Percentiles rank a stretch among this genome's conserved stretches.
Conservation (phyloP, 2,888 invertebrate genomes). For the Anthrax anthrax region DNA sequence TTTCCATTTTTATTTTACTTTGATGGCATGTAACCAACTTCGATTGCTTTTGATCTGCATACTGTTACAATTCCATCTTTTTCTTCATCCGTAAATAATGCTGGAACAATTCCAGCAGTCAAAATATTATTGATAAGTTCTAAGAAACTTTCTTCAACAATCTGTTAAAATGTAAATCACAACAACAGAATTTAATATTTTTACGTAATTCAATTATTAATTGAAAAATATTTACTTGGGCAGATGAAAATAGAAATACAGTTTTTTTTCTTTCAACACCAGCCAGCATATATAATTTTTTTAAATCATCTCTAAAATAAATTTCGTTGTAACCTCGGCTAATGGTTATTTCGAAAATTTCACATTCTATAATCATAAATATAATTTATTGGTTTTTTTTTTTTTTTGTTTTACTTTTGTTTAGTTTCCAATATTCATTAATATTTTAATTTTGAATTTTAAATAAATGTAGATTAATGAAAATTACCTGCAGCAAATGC, state of each 20-base stretch:
- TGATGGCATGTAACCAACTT: slow-evolving; percentile 56
- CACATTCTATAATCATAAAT: slow-evolving; percentile 43
- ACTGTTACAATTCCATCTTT: slow-evolving; percentile 63
- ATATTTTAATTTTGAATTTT: too few species aligned
- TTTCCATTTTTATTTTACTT: slow-evolving; percentile 42
- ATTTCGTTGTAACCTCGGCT: slow-evolving; percentile 75
- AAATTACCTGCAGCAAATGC: slow-evolving; percentile 68
- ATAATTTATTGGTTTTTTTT: too few species aligned
- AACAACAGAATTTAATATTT: neutral
- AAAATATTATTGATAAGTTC: slow-evolving; percentile 86
- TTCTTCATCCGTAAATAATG: slow-evolving; percentile 77
- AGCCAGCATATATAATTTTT: slow-evolving; percentile 56
- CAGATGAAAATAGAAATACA: slow-evolving; percentile 71
- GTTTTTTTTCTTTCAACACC: slow-evolving; percentile 66
- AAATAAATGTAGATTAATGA: too few species aligned
- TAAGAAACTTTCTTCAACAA: slow-evolving; percentile 68
- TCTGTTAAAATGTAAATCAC: slow-evolving; percentile 29
- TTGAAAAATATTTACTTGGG: slow-evolving; percentile 41
- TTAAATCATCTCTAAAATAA: slow-evolving; percentile 76
- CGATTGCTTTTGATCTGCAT: slow-evolving; percentile 52
- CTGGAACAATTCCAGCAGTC: slow-evolving; percentile 76
- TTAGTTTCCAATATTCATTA: too few species aligned
- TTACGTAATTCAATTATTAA: neutral
- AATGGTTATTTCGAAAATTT: slow-evolving; percentile 66
- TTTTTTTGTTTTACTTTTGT: too few species aligned